A percentile compares a stretch with the other conserved stretches of the same genome.
These are phyloP conservation scores for Ceratina japonica DNA, from an alignment of 1,140 invertebrate species.

Conservation along the genomic window DNA sequence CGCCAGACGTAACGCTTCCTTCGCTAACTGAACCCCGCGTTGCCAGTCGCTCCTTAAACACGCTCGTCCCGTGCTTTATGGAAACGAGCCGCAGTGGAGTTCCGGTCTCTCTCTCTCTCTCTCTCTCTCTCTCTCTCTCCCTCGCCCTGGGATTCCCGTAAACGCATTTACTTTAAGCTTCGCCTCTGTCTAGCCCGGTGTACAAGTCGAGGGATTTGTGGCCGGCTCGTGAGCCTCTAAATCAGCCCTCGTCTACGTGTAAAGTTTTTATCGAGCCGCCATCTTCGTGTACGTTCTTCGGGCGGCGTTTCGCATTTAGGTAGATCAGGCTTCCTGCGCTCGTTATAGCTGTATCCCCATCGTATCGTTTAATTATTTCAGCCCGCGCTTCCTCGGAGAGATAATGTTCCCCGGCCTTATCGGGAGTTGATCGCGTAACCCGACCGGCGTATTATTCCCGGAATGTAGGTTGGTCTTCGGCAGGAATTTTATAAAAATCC, in stretches of 20 bases:
- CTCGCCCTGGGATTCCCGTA: background rate
- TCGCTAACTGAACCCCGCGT: constrained; percentile 18
- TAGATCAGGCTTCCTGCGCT: background rate
- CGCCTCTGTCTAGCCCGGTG: background rate
- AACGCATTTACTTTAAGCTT: constrained; percentile 9
- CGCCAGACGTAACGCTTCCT: constrained; percentile 45
- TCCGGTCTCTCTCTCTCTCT: background rate
- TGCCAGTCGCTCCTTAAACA: background rate
- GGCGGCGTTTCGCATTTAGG: background rate
- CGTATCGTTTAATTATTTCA: background rate
- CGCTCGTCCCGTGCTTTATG: constrained; percentile 29
- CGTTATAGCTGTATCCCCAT: too few species aligned
- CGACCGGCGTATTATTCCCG: background rate
- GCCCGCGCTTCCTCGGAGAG: background rate
- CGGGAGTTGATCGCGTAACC: too few species aligned
- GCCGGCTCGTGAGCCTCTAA: background rate
- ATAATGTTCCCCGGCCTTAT: too few species aligned
- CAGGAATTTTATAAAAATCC: too few species aligned
- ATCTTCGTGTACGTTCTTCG: constrained; percentile 7
- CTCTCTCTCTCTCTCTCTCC: background rate
- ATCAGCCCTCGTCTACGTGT: background rate
- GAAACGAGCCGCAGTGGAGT: background rate
- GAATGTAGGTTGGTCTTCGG: background rate
- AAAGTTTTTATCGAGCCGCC: constrained; percentile 16
- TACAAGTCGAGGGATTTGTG: background rate